Evolutionary conservation across 2,797 vertebrate species (phyloP), one percentile per base, ranked within the genome.

Genomic region (Leptodactylus fallax): DNA sequence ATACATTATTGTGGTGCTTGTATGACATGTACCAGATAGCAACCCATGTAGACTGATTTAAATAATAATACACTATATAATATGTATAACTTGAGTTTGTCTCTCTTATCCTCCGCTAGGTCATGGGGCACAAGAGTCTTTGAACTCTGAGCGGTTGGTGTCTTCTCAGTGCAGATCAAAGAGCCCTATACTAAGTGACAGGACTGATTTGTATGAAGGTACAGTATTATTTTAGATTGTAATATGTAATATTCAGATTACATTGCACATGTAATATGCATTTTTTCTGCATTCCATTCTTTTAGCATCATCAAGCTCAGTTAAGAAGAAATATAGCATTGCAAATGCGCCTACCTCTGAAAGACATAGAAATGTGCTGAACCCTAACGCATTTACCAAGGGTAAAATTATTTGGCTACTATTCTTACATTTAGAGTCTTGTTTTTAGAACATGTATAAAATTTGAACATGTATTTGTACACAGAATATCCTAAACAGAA

Each of bases 51-150:
- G 36, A 36, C 36, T 36, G 36, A 36, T 36, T 36, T 36, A 36
- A 36, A 36, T 36, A 36, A 36, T 36, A 36, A 36, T 4, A 36
- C 36, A 36, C 36, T 36, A 36, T 36, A 36, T 36, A 60, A 36
- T 36, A 60, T 27, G 10, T 19, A 19, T 36, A 45, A 27, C 21
- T 9, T 49, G 69, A 17, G n/a, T 23, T 79, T 67, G 25, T 74
- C 14, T 76, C 10, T 17, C 13, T 87, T 88, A 74, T 10, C 49
- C 0, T 1, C 85, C 90, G 93, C 90, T 87, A 94, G 95, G 90
- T 88, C 92, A 91, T 0, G 1, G 90, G 14, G 89, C 81, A 81
- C 92, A 92, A 88, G 85, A 88, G 36, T 71, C 85, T 61, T 90
- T 90, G 85, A 83, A 13, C 77, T 91, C 56, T 10, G 74, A 88